Evolutionary conservation across 2,113 vertebrate species (phyloP), one percentile per base, ranked within the genome.

Genomic region (Oreotragus oreotragus): DNA sequence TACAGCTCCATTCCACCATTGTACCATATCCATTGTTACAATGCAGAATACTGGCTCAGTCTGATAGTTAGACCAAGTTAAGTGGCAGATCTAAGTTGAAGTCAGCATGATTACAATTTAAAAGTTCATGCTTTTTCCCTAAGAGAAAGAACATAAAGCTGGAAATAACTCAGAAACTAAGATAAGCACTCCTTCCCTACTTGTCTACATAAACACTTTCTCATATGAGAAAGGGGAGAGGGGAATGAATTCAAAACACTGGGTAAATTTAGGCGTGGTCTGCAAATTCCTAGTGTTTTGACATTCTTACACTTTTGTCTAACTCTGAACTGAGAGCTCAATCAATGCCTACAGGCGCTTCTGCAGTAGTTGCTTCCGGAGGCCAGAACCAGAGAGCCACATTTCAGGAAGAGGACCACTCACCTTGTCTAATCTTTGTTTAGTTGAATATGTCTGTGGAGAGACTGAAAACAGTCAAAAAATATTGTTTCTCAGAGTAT

Each of bases 121-220:
- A 58, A 93, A 93, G 62, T 60, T 19, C 27, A 36, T 79, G 25
- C 11, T 64, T 77, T 94, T 93, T 60, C 33, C 53, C 80, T 57
- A 47, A 39, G 15, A 49, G 36, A 96, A 92, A 86, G 60, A 85
- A 80, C 4, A 51, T 39, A 60, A 81, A 88, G 55, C 23, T 81
- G 84, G 84, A 89, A 96, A 70, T n/a, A 77, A 79, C 45, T 77
- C 21, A 51, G 25, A 96, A 84, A 43, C 73, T 96, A 77, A 92
- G 25, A 49, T 80, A 84, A n/a, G 19, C 5, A 8, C 16, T 84
- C 7, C 19, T 81, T 49, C 66, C 51, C 36, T 64, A 49, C 30
- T 62, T 87, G 25, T 76, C 51, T 89, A 57, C 16, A 28, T 0
- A 3, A 43, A 96, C 5, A 1, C 6, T 96, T 58, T 57, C 49